Evolutionary conservation across 2,888 invertebrate genomes (phyloP), one percentile per base, ranked within the genome.

Genomic region (Catocala sponsa): DNA sequence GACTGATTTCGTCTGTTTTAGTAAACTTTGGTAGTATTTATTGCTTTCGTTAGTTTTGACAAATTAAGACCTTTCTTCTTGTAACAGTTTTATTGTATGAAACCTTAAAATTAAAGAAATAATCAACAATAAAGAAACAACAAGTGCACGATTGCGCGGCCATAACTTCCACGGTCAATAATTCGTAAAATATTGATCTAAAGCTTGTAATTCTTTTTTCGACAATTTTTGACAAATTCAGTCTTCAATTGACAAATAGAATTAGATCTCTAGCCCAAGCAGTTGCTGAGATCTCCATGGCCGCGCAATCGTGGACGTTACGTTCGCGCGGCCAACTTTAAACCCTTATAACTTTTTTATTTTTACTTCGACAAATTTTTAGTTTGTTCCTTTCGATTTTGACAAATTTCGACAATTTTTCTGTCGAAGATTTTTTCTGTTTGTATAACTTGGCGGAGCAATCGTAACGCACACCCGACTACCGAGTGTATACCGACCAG

Each of bases 251-350:
- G 63, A 63, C 63, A 55, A 63, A 63, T 55, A 55, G 60, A 63
- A 60, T 64, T 64, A 64, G 55, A 55, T 64, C 63, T 63, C 60
- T 63, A 60, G 51, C 55, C 60, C 60, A 63, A 63, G 63, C 55
- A 63, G 60, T 63, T 63, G 60, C 63, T 63, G 63, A 60, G 63
- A 63, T 63, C 55, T 63, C 59, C 63, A 54, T 63, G 59, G 59
- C 59, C 63, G 59, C 63, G 59, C 63, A 63, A 54, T 63, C 60
- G 60, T 63, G 47, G 51, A 63, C 63, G 60, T 63, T 50, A 63
- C 51, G 63, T 55, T 63, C 55, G 63, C 63, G 55, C 55, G 60
- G 60, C 63, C 60, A 63, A 63, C 60, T 60, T 60, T 60, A 60
- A 60, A 64, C 63, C 47, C 55, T 60, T 63, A 52, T 63, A 63